Percentiles rank a stretch among this genome's conserved stretches.
phyloP scores from a whole-genome alignment of 1,140 invertebrate genomes.

The Adoxophyes honmai region DNA sequence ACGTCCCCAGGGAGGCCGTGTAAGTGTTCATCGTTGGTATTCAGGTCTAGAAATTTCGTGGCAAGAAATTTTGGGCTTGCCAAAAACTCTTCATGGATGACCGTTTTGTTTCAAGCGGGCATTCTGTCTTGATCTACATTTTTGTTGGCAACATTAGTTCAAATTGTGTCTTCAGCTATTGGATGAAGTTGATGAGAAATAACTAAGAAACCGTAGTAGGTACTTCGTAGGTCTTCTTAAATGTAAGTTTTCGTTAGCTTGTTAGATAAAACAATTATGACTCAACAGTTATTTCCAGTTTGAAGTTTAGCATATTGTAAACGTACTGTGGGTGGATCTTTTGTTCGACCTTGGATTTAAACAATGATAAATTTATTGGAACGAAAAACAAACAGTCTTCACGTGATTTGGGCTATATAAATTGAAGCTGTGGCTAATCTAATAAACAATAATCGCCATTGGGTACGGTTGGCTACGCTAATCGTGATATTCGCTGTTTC shows the following conservation, averaged over 20 bases:
- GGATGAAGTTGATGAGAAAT: conserved; percentile 18
- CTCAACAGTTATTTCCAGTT: no score
- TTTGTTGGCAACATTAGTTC: background rate
- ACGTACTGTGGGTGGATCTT: conserved; percentile 21
- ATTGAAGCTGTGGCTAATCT: conserved; percentile 22
- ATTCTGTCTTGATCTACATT: conserved; percentile 26
- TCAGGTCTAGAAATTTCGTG: background rate
- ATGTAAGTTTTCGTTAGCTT: no score
- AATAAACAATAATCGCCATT: conserved; percentile 32
- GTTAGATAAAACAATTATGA: no score
- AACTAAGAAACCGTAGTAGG: no score
- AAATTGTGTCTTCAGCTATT: no score
- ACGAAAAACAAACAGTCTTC: no score
- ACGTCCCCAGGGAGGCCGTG: conserved; percentile 1
- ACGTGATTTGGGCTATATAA: background rate
- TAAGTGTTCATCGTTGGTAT: conserved; percentile 10
- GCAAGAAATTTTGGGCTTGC: background rate
- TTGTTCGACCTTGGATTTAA: conserved; percentile 27
- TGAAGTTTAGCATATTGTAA: no score
- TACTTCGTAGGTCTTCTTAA: no score
- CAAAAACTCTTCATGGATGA: background rate
- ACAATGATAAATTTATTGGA: no score
- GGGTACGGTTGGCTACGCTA: conserved; percentile 22
- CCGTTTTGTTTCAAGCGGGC: no score
- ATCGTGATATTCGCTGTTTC: conserved; percentile 34